These are phyloP conservation scores for Silurus aristotelis DNA, from an alignment of 2,797 vertebrate species.

Conservation along the genomic window DNA sequence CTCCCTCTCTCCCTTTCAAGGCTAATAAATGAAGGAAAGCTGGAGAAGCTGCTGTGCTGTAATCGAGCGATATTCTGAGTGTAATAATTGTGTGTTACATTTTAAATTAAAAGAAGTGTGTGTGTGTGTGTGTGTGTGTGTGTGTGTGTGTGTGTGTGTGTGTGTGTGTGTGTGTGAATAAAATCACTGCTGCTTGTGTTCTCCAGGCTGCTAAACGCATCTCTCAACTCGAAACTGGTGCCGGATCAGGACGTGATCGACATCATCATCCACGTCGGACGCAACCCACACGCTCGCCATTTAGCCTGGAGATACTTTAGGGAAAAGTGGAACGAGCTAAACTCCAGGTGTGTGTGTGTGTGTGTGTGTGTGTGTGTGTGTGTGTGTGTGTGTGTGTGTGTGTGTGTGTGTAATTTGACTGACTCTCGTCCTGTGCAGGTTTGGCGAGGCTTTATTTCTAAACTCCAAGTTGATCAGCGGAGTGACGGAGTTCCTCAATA, in stretches of 20 bases:
- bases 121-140: not conserved
- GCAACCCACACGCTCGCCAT: constrained; percentile 92
- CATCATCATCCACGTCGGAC: constrained; percentile 94
- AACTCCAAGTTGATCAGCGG: constrained; percentile 95
- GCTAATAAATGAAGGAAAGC: not conserved
- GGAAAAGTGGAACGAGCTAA: constrained; percentile 94
- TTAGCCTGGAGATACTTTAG: constrained; percentile 96
- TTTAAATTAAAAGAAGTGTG: not conserved
- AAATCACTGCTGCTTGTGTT: not conserved
- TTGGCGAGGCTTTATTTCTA: constrained; percentile 96
- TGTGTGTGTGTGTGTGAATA: not conserved
- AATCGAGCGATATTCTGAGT: not conserved
- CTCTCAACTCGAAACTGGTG: constrained; percentile 91
- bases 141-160: not conserved
- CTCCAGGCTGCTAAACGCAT: constrained; percentile 89
- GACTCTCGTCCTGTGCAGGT: constrained; percentile 70
- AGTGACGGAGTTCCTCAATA: constrained; percentile 97
- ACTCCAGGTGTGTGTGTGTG: constrained; percentile 82
- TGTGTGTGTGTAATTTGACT: constrained; percentile 13
- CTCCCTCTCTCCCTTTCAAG: constrained; percentile 17
- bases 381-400: constrained; percentile 11
- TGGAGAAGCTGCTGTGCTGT: not conserved
- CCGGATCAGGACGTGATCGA: constrained; percentile 96
- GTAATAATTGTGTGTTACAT: not conserved
- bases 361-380: constrained; percentile 28